Base-by-base conservation (phyloP, 1,140 invertebrate genomes). In the Drosophila lowei region DNA sequence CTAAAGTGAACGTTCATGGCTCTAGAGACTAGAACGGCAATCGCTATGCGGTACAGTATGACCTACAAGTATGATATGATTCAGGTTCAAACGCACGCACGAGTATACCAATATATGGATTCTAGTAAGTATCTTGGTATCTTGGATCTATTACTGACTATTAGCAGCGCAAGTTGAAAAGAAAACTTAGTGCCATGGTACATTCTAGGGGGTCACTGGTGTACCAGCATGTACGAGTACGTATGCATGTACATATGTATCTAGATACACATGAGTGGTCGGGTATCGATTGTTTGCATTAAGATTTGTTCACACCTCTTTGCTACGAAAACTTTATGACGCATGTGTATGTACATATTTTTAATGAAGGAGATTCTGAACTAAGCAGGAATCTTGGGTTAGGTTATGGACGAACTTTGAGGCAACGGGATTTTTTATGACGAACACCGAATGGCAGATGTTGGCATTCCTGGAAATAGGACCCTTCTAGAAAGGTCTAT, bases 271-370 rank as follows among this genome's bases (percentile, higher is more conserved):
- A 72, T 56, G 57, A 49, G 48, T 28, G 34, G 44, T 42, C 46
- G 42, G 41, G 18, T 65, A 73, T 86, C 73, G 64, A 85, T 80
- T 84, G 63, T 53, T 58, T 54, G 23, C 30, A 81, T 47, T 68
- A 44, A 57, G 66, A 68, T 68, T 68, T 57, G 52, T 75, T 73
- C 62, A 49, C 63, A 67, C 63, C 61, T 75, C 53, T 68, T 65
- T 76, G 66, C 66, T 57, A 49, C 66, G 57, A 44, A 52, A 68
- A 57, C 15, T 25, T 66, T 60, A 56, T 60, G 72, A 75, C 53
- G 60, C 23, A 16, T 30, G 15, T 21, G 38, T 44, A 56, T 30
- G 16, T 15, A 16, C 15, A n/a, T n/a, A n/a, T n/a, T 11, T 44
- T 5, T 50, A 7, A 44, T 23, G 23, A 60, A n/a, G 41, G 9